These are phyloP conservation scores for Trachelipus rathkii DNA, from an alignment of 1,140 invertebrate genomes.

Conservation along the genomic window DNA sequence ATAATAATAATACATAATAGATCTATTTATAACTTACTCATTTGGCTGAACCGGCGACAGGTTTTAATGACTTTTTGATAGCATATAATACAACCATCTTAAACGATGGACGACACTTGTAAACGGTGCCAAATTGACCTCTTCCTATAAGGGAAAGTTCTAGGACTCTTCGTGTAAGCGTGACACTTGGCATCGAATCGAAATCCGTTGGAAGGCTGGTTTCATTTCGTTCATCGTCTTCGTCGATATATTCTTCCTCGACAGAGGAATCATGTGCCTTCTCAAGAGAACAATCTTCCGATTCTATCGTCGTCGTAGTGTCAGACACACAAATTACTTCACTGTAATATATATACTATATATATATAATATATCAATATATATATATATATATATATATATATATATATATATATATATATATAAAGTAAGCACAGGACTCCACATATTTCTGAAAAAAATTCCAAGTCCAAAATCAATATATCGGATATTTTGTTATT, in stretches of 20 bases:
- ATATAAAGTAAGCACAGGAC: too few relatives aligned
- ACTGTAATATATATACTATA: neutral
- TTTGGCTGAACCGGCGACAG: slow-evolving; percentile 70
- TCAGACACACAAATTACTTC: neutral
- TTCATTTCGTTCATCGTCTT: slow-evolving; percentile 58
- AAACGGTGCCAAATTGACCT: slow-evolving; percentile 83
- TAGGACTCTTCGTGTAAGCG: slow-evolving; percentile 75
- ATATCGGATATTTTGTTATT: too few relatives aligned
- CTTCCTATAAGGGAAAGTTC: slow-evolving; percentile 72
- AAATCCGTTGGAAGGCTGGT: slow-evolving; percentile 65
- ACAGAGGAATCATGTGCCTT: neutral
- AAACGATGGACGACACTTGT: slow-evolving; percentile 81
- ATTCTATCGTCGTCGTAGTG: too few relatives aligned
- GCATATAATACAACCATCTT: slow-evolving; percentile 88
- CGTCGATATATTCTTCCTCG: slow-evolving; percentile 49
- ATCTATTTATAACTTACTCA: too few relatives aligned
- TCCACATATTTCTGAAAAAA: too few relatives aligned
- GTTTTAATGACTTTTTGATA: slow-evolving; percentile 77
- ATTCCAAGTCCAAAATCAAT: too few relatives aligned
- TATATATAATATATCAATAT: too few relatives aligned
- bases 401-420: too few relatives aligned
- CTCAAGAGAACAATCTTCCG: neutral
- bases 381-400: too few relatives aligned
- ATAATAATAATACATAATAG: too few relatives aligned
- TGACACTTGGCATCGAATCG: slow-evolving; percentile 75